phyloP scores from a whole-genome alignment of 2,888 invertebrate genomes.

The Clostera curtula region DNA sequence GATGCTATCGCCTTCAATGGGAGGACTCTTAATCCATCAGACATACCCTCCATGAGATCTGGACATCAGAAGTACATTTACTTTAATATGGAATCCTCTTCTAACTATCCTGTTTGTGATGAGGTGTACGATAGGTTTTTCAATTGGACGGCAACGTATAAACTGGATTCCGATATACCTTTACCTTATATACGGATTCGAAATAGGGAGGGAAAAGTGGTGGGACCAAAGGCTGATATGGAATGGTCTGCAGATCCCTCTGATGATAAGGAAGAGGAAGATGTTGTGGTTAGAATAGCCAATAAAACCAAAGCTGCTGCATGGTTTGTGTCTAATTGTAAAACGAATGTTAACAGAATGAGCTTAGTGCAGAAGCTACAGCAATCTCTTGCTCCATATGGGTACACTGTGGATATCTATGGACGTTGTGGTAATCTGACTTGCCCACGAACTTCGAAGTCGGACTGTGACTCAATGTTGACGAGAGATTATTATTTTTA shows the following conservation, averaged over 20 bases:
- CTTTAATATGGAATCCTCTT: constrained; percentile 56
- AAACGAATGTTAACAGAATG: constrained; percentile 37
- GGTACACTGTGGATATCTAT: constrained; percentile 64
- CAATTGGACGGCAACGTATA: constrained; percentile 62
- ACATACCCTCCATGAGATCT: constrained; percentile 37
- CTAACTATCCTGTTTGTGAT: constrained; percentile 48
- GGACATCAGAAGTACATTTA: constrained; percentile 53
- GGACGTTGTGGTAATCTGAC: constrained; percentile 64
- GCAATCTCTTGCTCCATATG: constrained; percentile 29
- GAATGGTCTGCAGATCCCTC: constrained; percentile 20
- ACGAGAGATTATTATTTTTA: constrained; percentile 82
- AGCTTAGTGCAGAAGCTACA: constrained; percentile 32
- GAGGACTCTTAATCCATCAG: constrained; percentile 26
- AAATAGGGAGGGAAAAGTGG: constrained; percentile 31
- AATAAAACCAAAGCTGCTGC: constrained; percentile 55
- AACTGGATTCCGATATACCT: constrained; percentile 54
- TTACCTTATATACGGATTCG: constrained; percentile 45
- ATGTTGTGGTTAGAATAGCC: constrained; percentile 24
- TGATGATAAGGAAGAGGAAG: constrained; percentile 27
- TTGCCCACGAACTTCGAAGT: constrained; percentile 31
- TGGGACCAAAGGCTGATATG: constrained; percentile 41
- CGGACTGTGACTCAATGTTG: constrained; percentile 41
- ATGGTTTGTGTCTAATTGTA: constrained; percentile 63
- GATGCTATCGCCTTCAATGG: constrained; percentile 57
- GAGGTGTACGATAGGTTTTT: constrained; percentile 47